Evolutionary conservation across 2,113 vertebrate genomes (phyloP), one percentile per base, ranked within the genome.

Genomic region (Leucosticte australis): DNA sequence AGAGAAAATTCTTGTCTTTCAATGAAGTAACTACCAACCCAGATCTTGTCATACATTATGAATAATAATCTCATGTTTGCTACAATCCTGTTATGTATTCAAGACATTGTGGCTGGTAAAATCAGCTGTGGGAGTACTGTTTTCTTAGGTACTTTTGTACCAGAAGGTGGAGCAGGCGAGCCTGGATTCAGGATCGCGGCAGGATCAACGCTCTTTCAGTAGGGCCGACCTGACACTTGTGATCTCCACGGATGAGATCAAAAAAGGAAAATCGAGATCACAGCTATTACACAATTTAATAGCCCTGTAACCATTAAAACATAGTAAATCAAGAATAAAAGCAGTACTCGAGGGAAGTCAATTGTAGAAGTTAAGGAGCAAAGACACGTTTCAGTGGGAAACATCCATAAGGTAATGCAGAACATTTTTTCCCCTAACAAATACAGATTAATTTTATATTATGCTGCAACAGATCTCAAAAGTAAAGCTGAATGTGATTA

Each of bases 141-240:
- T 64, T 42, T 35, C 31, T 57, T 39, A 24, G 5, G 9, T 69
- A 26, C 11, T 57, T 62, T 26, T 30, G 20, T 67, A 47, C 94
- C 96, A 94, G 94, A 69, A 95, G 95, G 84, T 95, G 95, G 94
- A 80, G 95, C 89, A 67, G 91, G 31, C 87, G 93, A 90, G 64
- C 89, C 78, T 91, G 35, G 24, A 57, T 55, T 86, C 50, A 47
- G 23, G 11, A 65, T 27, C 50, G 53, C 1, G 0, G 37, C 31
- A 20, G 62, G 31, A 24, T 46, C 49, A 59, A 11, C 1, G 6
- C 10, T 52, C 16, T 33, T 30, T 47, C 8, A 18, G 24, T 23
- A 30, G 28, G 6, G 35, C 33, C 71, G 35, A 44, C 74, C 41
- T 46, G 65, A 49, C 41, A 65, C 78, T 19, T 73, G 23, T 53